Evolutionary conservation across 2,888 invertebrate species (phyloP).

Genomic region (Ectemnius continuus): DNA sequence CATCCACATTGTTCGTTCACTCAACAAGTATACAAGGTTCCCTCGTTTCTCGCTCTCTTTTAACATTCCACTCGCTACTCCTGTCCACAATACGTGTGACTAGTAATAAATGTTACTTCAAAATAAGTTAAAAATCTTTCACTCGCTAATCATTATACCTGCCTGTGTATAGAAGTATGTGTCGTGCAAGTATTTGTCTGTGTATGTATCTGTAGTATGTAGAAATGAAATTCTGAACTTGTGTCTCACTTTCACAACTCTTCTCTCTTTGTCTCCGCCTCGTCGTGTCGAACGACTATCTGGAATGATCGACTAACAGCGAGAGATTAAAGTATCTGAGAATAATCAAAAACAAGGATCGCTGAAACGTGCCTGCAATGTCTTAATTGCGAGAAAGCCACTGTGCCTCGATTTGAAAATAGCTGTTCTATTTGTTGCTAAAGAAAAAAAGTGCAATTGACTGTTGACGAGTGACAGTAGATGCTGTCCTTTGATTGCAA

Average conservation of each 20-base stretch:
- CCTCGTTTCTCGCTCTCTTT: conserved; percentile 13
- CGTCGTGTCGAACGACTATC: conserved; percentile 51
- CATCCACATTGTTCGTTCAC: conserved; percentile 13
- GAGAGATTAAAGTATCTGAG: conserved; percentile 57
- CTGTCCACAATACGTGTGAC: conserved; percentile 71
- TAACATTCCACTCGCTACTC: conserved; percentile 46
- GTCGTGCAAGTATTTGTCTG: conserved; percentile 32
- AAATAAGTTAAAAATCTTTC: conserved; percentile 72
- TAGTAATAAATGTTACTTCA: conserved; percentile 72
- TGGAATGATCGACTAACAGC: conserved; percentile 71
- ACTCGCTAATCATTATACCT: conserved; percentile 50
- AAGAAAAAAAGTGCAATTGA: too few relatives aligned
- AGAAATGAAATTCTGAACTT: conserved; percentile 44
- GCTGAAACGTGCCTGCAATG: conserved; percentile 31
- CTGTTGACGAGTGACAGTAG: too few relatives aligned
- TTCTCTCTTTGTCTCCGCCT: conserved; percentile 32
- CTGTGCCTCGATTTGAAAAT: conserved; percentile 1
- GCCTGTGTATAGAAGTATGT: conserved; percentile 28
- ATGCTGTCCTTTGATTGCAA: conserved; percentile 2
- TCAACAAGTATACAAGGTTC: not conserved
- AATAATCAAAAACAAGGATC: conserved; percentile 27
- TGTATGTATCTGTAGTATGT: conserved; percentile 56
- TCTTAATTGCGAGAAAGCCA: conserved; percentile 40
- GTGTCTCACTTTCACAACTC: conserved; percentile 49
- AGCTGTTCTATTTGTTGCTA: conserved; percentile 11